phyloP scores from a whole-genome alignment of 2,113 vertebrate species.

The Festucalex cinctus region DNA sequence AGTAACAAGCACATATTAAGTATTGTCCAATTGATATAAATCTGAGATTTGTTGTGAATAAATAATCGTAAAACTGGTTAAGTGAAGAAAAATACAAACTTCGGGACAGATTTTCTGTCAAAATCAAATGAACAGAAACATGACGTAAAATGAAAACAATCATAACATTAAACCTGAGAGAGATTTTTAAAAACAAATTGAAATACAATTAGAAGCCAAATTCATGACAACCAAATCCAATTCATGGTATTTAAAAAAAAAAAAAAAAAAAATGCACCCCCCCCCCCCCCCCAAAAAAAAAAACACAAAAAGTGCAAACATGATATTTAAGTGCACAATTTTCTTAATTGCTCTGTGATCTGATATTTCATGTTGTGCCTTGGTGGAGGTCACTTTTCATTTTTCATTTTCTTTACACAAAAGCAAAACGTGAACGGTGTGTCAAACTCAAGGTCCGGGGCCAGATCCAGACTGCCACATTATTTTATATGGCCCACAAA shows the following conservation, averaged over 20 bases:
- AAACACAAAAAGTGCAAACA: too few relatives aligned
- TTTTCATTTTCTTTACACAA: background rate
- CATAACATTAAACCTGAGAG: background rate
- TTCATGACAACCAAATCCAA: background rate
- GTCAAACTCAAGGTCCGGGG: too few relatives aligned
- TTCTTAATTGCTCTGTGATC: background rate
- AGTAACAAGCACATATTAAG: background rate
- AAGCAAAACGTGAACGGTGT: too few relatives aligned
- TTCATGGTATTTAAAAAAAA: background rate
- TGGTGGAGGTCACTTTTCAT: background rate
- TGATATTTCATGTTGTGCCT: background rate
- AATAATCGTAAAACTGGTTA: too few relatives aligned
- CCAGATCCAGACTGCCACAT: background rate
- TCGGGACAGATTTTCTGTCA: background rate
- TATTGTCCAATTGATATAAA: background rate
- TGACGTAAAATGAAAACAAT: background rate
- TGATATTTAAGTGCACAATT: too few relatives aligned
- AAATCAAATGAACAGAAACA: background rate
- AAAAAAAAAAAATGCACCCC: background rate
- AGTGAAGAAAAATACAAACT: background rate
- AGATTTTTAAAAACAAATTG: background rate
- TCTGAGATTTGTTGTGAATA: background rate
- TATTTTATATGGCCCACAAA: background rate
- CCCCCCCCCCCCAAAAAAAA: too few relatives aligned
- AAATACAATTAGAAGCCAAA: too few relatives aligned